Evolutionary conservation across 2,113 vertebrate species (phyloP), one percentile per base, ranked within the genome.

Genomic region (Oriolus oriolus): DNA sequence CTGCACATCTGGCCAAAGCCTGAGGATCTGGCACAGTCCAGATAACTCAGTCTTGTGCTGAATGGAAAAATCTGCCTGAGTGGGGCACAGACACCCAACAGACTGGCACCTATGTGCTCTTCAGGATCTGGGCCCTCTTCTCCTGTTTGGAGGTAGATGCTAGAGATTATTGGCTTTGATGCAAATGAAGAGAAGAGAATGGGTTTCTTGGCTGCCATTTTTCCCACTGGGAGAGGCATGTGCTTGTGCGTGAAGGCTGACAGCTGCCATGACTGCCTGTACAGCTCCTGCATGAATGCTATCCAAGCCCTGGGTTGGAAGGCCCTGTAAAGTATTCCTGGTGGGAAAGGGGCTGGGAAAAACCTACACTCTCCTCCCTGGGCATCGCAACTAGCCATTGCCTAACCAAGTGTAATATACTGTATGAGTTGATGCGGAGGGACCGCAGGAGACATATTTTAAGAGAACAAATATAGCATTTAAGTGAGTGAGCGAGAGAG

Each of bases 391-490:
- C 83, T 85, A 81, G 68, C 90, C 47, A 86, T 82, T 91, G 94
- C 77, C 74, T 94, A 95, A 92, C 59, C 82, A 84, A 96, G 57
- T 7, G 0, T 78, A 94, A 94, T 95, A 89, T 21, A 93, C 80
- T 87, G 59, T 95, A 87, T 82, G 52, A 96, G 63, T 79, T 30
- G 81, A 73, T 85, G 88, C 60, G 94, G 91, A 76, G 63, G 59
- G 56, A 93, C 87, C 21, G 3, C 60, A 86, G 80, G 80, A 97
- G 57, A 92, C 35, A 69, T 87, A 87, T 95, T 97, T 96, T 96
- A 95, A 97, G 95, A 95, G 73, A 95, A 90, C 74, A 96, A 98
- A 97, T 96, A 97, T 60, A 97, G 92, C 75, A 96, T 90, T 94
- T 83, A 95, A 93, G 81, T 70, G 44, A 92, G 73, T 76, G 89